A percentile compares a stretch with the other conserved stretches of the same genome.
Evolutionary conservation across 2,113 vertebrate genomes (phyloP).

Genomic region (Ctenodactylus gundi): DNA sequence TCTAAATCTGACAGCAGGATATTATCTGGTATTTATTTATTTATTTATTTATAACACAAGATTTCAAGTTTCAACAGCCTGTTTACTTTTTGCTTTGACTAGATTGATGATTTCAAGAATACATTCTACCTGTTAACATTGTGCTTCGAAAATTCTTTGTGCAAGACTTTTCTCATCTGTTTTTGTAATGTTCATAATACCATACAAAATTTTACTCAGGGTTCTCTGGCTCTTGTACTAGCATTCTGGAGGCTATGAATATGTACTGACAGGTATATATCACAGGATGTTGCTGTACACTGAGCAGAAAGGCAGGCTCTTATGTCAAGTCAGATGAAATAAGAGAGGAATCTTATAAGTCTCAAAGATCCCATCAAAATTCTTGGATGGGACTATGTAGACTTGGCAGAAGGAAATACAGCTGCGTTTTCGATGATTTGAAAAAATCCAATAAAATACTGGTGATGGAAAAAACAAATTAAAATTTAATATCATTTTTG

Average conservation of each 20-base stretch:
- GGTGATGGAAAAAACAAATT: background rate
- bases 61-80: background rate
- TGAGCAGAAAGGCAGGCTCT: conserved; percentile 33
- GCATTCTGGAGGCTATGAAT: conserved; percentile 10
- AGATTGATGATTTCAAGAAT: background rate
- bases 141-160: conserved; percentile 33
- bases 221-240: conserved; percentile 22
- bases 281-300: background rate
- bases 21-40: background rate
- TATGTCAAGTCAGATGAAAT: conserved; percentile 38
- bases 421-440: conserved; percentile 53
- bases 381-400: conserved; percentile 44
- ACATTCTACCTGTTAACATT: background rate
- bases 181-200: conserved; percentile 42
- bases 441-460: conserved; percentile 37
- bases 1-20: background rate
- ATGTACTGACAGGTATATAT: background rate
- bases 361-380: conserved; percentile 57
- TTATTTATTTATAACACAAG: background rate
- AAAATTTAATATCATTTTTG: conserved; percentile 47
- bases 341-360: conserved; percentile 1
- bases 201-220: conserved; percentile 3
- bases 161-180: background rate
- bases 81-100: background rate
- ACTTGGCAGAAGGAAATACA: conserved; percentile 46